phyloP scores from a whole-genome alignment of 2,888 invertebrate genomes.

The Pterostichus niger region DNA sequence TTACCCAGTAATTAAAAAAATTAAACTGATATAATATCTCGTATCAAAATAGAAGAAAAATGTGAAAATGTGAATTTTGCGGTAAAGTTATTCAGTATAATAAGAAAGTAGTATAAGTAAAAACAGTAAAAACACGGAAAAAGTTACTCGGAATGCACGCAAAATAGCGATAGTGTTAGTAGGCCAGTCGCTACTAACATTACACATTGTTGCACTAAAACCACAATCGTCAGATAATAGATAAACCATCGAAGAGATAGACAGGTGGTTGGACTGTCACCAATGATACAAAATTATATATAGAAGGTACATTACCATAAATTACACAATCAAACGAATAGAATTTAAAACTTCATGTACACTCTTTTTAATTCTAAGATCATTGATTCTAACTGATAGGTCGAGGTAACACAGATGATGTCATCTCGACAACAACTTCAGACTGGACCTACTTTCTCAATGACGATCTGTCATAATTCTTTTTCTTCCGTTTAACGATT shows the following conservation, averaged over 20 bases:
- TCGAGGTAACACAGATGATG: slow-evolving; percentile 57
- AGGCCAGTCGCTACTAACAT: neutral
- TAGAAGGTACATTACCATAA: no score
- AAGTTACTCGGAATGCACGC: neutral
- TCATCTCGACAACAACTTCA: slow-evolving; percentile 41
- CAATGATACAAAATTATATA: neutral
- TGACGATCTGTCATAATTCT: slow-evolving; percentile 65
- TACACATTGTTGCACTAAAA: neutral
- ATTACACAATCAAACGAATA: no score
- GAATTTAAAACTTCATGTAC: no score
- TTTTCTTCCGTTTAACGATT: neutral
- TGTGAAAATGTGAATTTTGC: no score
- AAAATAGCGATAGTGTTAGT: slow-evolving; percentile 23
- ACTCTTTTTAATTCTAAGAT: neutral
- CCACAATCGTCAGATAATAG: neutral
- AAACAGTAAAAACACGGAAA: neutral
- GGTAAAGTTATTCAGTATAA: no score
- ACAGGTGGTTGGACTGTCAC: slow-evolving; percentile 49
- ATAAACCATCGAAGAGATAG: slow-evolving; percentile 17
- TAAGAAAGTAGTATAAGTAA: neutral
- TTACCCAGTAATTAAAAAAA: no score
- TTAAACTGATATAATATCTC: no score
- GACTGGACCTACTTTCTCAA: slow-evolving; percentile 63
- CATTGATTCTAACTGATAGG: slow-evolving; percentile 18
- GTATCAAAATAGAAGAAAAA: no score